Evolutionary conservation across 2,888 invertebrate species (phyloP).

Genomic region (Spatulosminthurus flaviceps): DNA sequence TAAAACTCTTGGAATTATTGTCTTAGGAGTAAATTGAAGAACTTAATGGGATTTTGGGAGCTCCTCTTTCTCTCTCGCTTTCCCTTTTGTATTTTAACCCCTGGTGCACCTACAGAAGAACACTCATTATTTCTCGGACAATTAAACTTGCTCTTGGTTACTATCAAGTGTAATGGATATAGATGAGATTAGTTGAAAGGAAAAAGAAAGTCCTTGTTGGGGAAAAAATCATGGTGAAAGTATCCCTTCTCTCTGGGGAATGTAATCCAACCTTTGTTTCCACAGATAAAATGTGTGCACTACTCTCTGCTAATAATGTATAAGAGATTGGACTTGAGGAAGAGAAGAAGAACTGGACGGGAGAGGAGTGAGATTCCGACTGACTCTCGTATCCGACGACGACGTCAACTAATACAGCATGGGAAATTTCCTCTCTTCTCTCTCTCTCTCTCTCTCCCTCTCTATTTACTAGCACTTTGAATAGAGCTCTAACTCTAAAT

Average conservation of each 20-base stretch:
- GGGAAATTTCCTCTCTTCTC: conserved; percentile 2
- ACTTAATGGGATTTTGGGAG: too few relatives aligned
- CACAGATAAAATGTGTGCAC: not conserved
- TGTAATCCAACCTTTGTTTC: not conserved
- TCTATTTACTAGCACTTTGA: too few relatives aligned
- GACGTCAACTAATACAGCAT: conserved; percentile 40
- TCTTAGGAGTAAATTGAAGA: too few relatives aligned
- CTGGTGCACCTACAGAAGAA: too few relatives aligned
- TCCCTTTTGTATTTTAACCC: too few relatives aligned
- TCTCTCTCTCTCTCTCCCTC: too few relatives aligned
- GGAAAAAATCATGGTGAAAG: not conserved
- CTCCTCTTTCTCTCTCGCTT: too few relatives aligned
- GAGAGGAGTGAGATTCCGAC: conserved; percentile 24
- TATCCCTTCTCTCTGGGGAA: not conserved
- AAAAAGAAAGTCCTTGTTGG: not conserved
- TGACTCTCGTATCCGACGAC: conserved; percentile 30
- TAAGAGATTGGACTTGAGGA: not conserved
- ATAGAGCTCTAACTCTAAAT: too few relatives aligned
- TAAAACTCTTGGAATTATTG: too few relatives aligned
- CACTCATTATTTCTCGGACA: too few relatives aligned
- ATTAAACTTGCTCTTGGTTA: too few relatives aligned
- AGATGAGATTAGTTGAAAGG: not conserved
- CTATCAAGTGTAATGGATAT: not conserved
- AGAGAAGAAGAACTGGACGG: conserved; percentile 32
- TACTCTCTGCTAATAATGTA: not conserved